Evolutionary conservation across 1,140 invertebrate genomes (phyloP).

Genomic region (Drosophila aff.): DNA sequence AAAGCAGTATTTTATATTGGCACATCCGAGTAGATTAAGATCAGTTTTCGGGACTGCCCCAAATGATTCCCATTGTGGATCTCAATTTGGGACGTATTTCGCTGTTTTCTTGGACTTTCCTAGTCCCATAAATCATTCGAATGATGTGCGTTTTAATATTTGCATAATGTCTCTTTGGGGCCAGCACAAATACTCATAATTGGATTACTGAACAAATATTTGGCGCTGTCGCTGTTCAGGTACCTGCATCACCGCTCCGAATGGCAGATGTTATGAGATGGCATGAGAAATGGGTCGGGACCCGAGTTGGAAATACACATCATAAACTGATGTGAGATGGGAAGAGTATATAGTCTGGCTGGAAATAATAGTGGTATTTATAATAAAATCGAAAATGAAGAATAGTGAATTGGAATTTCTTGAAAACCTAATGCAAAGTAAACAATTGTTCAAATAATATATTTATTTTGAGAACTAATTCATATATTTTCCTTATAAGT

Average conservation of each 20-base stretch:
- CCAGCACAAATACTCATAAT: slow-evolving; percentile 30
- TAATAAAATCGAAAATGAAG: background rate
- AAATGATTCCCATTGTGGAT: slow-evolving; percentile 39
- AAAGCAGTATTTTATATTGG: slow-evolving; percentile 68
- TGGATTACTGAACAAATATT: slow-evolving; percentile 32
- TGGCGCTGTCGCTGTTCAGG: slow-evolving; percentile 4
- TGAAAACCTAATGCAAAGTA: background rate
- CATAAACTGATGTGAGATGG: background rate
- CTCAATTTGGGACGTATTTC: slow-evolving; percentile 19
- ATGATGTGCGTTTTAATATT: slow-evolving; percentile 48
- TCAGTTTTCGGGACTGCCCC: slow-evolving; percentile 28
- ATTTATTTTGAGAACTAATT: background rate
- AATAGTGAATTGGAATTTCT: background rate
- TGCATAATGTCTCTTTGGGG: slow-evolving; percentile 23
- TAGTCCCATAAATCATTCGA: slow-evolving; percentile 31
- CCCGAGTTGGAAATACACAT: background rate
- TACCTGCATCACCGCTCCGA: slow-evolving; percentile 28
- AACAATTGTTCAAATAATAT: background rate
- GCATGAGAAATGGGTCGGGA: slow-evolving; percentile 29
- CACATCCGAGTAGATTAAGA: slow-evolving; percentile 41
- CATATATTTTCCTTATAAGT: background rate
- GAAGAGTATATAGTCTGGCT: background rate
- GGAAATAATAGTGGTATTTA: too few species aligned
- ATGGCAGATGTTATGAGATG: slow-evolving; percentile 20
- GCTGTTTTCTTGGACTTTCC: slow-evolving; percentile 3